Conservation (phyloP, 1,140 invertebrate species). For the Drosophila lacteicornis region DNA sequence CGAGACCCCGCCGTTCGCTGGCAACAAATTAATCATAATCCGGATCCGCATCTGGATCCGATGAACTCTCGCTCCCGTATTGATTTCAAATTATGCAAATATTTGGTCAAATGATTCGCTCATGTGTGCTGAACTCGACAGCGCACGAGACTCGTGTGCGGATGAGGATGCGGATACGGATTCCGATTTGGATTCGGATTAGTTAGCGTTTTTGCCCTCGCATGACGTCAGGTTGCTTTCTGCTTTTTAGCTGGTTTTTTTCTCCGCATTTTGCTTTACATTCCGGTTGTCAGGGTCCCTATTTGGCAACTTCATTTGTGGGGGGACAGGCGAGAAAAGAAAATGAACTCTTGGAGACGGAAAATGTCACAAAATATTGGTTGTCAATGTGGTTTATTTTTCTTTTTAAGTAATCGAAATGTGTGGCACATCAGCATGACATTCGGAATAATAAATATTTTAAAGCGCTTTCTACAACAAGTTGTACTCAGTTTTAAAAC, state of each 20-base stretch:
- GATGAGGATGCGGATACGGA: neutral
- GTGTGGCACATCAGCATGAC: slow-evolving; percentile 2
- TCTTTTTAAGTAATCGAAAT: neutral
- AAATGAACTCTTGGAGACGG: neutral
- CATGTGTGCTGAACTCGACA: slow-evolving; percentile 43
- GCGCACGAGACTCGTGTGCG: slow-evolving; percentile 25
- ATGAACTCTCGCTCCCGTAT: slow-evolving; percentile 22
- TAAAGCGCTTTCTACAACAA: too few species aligned
- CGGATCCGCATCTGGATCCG: slow-evolving; percentile 28
- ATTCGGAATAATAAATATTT: too few species aligned
- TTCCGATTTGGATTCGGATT: slow-evolving; percentile 36
- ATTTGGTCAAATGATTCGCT: slow-evolving; percentile 54
- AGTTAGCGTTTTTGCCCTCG: slow-evolving; percentile 32
- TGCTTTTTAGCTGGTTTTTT: slow-evolving; percentile 18
- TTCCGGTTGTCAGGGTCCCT: slow-evolving; percentile 31
- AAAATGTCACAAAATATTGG: slow-evolving; percentile 14
- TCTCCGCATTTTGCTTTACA: slow-evolving; percentile 21
- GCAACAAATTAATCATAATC: slow-evolving; percentile 49
- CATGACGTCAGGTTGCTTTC: slow-evolving; percentile 34
- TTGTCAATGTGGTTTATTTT: slow-evolving; percentile 4
- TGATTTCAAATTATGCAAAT: slow-evolving; percentile 54
- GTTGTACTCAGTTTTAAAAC: neutral
- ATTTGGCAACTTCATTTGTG: slow-evolving; percentile 29
- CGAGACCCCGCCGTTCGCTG: neutral
- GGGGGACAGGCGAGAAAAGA: neutral